Evolutionary conservation across 2,888 invertebrate species (phyloP).

Genomic region (Thymelicus sylvestris): DNA sequence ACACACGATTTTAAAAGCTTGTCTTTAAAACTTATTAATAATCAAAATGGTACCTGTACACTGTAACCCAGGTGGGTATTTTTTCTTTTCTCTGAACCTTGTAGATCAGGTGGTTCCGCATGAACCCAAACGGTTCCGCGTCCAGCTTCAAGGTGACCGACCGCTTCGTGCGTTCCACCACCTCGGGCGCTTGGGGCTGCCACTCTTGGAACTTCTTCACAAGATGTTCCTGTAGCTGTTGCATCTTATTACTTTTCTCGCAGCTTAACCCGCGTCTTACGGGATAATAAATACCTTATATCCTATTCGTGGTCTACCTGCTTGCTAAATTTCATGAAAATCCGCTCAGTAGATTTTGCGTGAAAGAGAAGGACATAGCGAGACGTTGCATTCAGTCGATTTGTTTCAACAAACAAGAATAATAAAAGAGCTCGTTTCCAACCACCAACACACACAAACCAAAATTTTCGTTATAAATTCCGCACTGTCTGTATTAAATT

Average conservation of each 20-base stretch:
- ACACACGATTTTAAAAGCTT: no score
- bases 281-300: no score
- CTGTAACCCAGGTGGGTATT: conserved; percentile 69
- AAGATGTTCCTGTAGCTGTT: conserved; percentile 52
- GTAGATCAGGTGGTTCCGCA: conserved; percentile 58
- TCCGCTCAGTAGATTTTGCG: no score
- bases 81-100: conserved; percentile 69
- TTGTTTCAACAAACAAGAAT: no score
- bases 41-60: conserved; percentile 63
- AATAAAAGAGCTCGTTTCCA: no score
- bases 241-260: neutral
- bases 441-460: neutral
- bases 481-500: no score
- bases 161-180: conserved; percentile 53
- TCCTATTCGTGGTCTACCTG: no score
- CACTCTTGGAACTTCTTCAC: conserved; percentile 55
- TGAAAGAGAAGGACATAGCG: no score
- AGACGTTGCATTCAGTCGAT: no score
- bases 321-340: no score
- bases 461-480: neutral
- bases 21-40: no score
- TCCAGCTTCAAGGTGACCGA: conserved; percentile 54
- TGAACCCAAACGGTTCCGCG: conserved; percentile 55
- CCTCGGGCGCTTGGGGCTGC: conserved; percentile 59
- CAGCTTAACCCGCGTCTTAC: no score